Evolutionary conservation across 1,140 invertebrate species (phyloP).

Genomic region (Apis cerana): DNA sequence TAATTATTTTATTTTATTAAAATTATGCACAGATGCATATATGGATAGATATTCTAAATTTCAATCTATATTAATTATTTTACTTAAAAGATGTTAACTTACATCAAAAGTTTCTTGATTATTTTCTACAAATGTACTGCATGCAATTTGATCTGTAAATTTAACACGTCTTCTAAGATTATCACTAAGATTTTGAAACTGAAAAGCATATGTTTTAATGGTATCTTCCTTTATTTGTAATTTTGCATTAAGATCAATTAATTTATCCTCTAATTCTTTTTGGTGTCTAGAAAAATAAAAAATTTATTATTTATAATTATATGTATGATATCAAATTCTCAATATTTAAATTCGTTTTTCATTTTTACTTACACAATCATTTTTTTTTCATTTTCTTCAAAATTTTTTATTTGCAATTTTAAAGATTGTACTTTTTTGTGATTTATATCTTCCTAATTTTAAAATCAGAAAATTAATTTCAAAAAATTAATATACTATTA

Average conservation of each 20-base stretch:
- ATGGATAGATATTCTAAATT: neutral
- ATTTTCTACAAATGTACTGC: slow-evolving; percentile 21
- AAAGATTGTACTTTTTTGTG: slow-evolving; percentile 53
- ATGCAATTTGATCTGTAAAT: slow-evolving; percentile 51
- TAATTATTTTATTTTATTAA: slow-evolving; percentile 8
- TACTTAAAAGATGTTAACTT: slow-evolving; percentile 53
- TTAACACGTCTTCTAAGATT: slow-evolving; percentile 61
- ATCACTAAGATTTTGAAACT: slow-evolving; percentile 63
- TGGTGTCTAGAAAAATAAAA: slow-evolving; percentile 60
- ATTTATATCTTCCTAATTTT: slow-evolving; percentile 53
- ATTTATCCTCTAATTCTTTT: slow-evolving; percentile 62
- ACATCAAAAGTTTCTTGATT: slow-evolving; percentile 60
- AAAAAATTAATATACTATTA: slow-evolving; percentile 4
- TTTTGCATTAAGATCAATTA: slow-evolving; percentile 59
- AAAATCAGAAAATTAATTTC: slow-evolving; percentile 34
- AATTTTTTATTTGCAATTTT: slow-evolving; percentile 61
- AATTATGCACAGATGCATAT: neutral
- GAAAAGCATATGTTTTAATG: slow-evolving; percentile 57
- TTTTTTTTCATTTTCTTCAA: slow-evolving; percentile 64
- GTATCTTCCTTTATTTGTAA: slow-evolving; percentile 61
- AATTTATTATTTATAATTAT: slow-evolving; percentile 6
- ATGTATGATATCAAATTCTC: neutral
- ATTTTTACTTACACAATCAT: slow-evolving; percentile 60
- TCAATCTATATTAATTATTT: neutral
- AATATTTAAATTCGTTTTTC: slow-evolving; percentile 14